phyloP scores from a whole-genome alignment of 2,797 vertebrate genomes.

The Hyperoplus immaculatus region DNA sequence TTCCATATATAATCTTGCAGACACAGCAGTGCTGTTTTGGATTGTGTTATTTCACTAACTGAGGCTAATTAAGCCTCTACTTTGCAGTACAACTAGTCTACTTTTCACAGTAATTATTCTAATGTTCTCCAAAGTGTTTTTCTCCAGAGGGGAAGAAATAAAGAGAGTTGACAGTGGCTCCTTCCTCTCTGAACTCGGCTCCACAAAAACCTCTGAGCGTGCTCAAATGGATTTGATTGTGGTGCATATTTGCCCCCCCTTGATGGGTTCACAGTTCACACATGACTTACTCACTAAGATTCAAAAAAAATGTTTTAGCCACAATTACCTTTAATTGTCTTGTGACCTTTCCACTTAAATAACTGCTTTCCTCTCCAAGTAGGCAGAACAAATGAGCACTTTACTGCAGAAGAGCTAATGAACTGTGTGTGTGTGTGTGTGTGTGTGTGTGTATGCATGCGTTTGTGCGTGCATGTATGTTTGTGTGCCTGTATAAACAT shows the following conservation, averaged over 20 bases:
- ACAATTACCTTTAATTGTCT: conserved; percentile 25
- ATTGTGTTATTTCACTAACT: conserved; percentile 6
- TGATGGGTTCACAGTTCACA: conserved; percentile 35
- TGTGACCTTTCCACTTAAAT: conserved; percentile 25
- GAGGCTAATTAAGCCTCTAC: conserved; percentile 10
- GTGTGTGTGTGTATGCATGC: neutral
- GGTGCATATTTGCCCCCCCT: conserved; percentile 42
- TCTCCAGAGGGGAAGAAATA: conserved; percentile 2
- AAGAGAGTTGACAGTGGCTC: conserved; percentile 4
- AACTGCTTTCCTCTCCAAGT: conserved; percentile 20
- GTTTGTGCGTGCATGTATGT: neutral
- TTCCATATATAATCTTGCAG: conserved; percentile 12
- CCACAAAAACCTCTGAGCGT: conserved; percentile 33
- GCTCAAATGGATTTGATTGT: conserved; percentile 70
- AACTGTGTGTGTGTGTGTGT: neutral
- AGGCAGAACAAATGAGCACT: conserved; percentile 28
- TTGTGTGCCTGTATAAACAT: neutral
- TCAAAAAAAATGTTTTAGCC: conserved; percentile 34
- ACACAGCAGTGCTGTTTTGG: conserved; percentile 4
- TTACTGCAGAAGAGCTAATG: conserved; percentile 30
- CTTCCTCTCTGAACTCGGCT: conserved; percentile 37
- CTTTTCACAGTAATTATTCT: conserved; percentile 20
- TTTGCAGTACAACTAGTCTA: neutral
- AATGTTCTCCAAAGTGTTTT: conserved; percentile 15
- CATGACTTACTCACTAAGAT: conserved; percentile 6